Percentiles rank a stretch among this genome's conserved stretches.
Conservation (phyloP, 1,140 invertebrate species). For the Sycophaga agraensis region DNA sequence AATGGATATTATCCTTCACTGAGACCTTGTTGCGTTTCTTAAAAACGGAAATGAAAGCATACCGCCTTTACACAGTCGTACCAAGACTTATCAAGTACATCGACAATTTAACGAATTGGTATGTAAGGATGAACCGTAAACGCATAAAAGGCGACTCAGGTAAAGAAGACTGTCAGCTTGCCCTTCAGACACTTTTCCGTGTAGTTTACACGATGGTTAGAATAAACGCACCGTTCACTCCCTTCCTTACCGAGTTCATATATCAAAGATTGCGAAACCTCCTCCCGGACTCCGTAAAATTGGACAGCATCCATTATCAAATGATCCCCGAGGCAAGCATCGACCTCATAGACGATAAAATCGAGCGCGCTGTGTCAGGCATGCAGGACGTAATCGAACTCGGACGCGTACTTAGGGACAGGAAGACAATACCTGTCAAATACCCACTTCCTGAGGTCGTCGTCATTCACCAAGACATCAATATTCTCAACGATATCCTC, state of each 20-base stretch:
- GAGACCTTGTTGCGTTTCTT: slow-evolving; percentile 90
- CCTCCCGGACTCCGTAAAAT: slow-evolving; percentile 49
- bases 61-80: slow-evolving; percentile 93
- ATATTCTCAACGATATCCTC: slow-evolving; percentile 79
- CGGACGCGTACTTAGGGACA: slow-evolving; percentile 87
- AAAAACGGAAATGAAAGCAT: slow-evolving; percentile 90
- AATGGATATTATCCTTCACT: slow-evolving; percentile 96
- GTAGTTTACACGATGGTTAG: slow-evolving; percentile 88
- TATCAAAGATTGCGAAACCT: slow-evolving; percentile 81
- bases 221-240: slow-evolving; percentile 96
- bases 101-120: slow-evolving; percentile 98
- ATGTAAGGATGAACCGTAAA: slow-evolving; percentile 94
- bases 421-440: slow-evolving; percentile 92
- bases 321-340: slow-evolving; percentile 77
- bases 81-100: slow-evolving; percentile 93
- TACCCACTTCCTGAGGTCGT: slow-evolving; percentile 96
- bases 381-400: slow-evolving; percentile 97
- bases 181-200: slow-evolving; percentile 84
- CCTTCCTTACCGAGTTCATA: slow-evolving; percentile 95
- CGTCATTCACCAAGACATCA: slow-evolving; percentile 84
- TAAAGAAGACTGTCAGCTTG: slow-evolving; percentile 75
- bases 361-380: slow-evolving; percentile 84
- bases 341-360: slow-evolving; percentile 78
- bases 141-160: slow-evolving; percentile 86
- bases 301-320: slow-evolving; percentile 83